Conservation (phyloP, 2,888 invertebrate species). For the Ametastegia equiseti region DNA sequence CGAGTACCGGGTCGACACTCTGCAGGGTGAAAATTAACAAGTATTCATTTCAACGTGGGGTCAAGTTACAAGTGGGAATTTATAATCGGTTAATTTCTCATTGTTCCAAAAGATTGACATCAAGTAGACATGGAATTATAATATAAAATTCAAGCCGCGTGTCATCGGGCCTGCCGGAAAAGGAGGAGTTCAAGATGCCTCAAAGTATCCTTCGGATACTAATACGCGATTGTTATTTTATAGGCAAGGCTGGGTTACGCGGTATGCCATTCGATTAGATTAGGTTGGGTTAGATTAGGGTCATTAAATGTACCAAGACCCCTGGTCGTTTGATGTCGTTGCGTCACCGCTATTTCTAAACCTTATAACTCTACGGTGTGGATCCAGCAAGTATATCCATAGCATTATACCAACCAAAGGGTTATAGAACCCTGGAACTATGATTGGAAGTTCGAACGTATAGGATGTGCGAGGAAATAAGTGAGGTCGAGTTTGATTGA, state of each 20-base stretch:
- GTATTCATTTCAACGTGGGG: not conserved
- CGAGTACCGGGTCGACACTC: not conserved
- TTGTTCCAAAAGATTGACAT: not conserved
- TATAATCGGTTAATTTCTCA: not conserved
- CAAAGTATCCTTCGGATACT: slow-evolving; percentile 23
- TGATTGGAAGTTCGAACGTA: slow-evolving; percentile 10
- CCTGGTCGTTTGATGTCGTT: slow-evolving; percentile 36
- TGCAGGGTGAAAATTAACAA: not conserved
- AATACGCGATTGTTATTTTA: slow-evolving; percentile 33
- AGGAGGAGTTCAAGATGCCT: slow-evolving; percentile 13
- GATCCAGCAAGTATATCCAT: not conserved
- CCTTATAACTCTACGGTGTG: slow-evolving; percentile 1
- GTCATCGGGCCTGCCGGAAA: slow-evolving; percentile 30
- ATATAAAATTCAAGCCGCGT: not conserved
- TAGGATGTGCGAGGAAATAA: slow-evolving; percentile 15
- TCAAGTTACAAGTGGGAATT: not conserved
- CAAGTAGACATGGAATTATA: not conserved
- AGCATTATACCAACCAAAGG: not conserved
- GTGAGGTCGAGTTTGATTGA: slow-evolving; percentile 7
- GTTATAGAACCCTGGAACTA: slow-evolving; percentile 10
- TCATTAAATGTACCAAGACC: slow-evolving; percentile 20
- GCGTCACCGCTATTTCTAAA: not conserved
- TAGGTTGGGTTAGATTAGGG: slow-evolving; percentile 27
- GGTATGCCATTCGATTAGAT: slow-evolving; percentile 22
- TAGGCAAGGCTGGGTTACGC: slow-evolving; percentile 19